phyloP scores from a whole-genome alignment of 2,113 vertebrate species.

The Gymnocephalus cernua region DNA sequence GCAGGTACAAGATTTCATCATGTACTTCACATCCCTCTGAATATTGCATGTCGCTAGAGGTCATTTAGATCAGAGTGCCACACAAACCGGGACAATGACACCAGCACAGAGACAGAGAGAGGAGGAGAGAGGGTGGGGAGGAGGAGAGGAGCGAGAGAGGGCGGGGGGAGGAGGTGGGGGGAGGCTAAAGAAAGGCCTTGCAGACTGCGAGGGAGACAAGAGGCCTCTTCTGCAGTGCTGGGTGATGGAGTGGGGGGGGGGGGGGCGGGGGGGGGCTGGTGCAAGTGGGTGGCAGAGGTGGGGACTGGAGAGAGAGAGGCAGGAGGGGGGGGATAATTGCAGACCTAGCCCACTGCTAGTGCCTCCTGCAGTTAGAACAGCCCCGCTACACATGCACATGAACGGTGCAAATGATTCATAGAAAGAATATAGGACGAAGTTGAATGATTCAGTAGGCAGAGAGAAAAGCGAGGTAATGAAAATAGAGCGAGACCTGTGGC shows the following conservation, averaged over 20 bases:
- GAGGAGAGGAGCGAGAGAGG: background rate
- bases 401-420: slow-evolving; percentile 18
- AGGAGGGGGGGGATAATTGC: slow-evolving; percentile 1
- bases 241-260: slow-evolving; percentile 10
- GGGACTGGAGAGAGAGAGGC: background rate
- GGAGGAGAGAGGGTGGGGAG: background rate
- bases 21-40: slow-evolving; percentile 19
- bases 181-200: slow-evolving; percentile 35
- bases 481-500: slow-evolving; percentile 17
- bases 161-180: background rate
- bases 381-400: slow-evolving; percentile 20
- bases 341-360: slow-evolving; percentile 17
- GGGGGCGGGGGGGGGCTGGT: background rate
- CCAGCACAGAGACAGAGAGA: background rate
- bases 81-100: slow-evolving; percentile 52
- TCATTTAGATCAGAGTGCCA: slow-evolving; percentile 49
- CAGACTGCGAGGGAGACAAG: slow-evolving; percentile 58
- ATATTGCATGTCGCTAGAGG: slow-evolving; percentile 35
- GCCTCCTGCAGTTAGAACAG: slow-evolving; percentile 57
- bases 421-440: slow-evolving; percentile 16
- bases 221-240: slow-evolving; percentile 63
- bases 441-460: slow-evolving; percentile 18
- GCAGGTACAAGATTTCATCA: background rate
- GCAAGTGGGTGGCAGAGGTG: background rate
- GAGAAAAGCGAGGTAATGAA: background rate